Evolutionary conservation across 2,113 vertebrate species (phyloP), one percentile per base, ranked within the genome.

Genomic region (Vireo altiloquus): DNA sequence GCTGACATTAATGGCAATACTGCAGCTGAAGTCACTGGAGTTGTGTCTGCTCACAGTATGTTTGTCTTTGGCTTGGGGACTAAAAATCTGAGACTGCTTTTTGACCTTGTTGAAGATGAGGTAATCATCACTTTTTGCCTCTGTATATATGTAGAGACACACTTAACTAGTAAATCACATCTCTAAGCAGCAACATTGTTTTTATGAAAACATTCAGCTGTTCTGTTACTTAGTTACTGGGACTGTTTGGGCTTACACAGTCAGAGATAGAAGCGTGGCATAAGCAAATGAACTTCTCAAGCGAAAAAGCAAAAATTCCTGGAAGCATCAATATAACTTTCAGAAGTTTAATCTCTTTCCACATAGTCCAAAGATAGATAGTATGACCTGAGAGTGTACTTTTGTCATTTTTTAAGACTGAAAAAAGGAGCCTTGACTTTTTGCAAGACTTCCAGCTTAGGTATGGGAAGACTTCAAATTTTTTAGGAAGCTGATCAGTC

Each of bases 181-280:
- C 89, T 94, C 93, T 56, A 96, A 94, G 93, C 92, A 95, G 77
- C 84, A 61, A 87, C 57, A 30, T 42, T 96, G 87, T 92, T 96
- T 95, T 90, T 69, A 80, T 88, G 82, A 95, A 97, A 95, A 97
- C 92, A 96, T 82, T 94, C 79, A 89, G 72, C 83, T 85, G 75
- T 79, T 71, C 74, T 81, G 87, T 95, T 94, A 71, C 92, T 95
- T 97, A 81, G 96, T 94, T 82, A 94, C 85, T 54, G 50, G 71
- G 61, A 54, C 42, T 96, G 92, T 93, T 93, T 91, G 82, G 76
- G 27, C 93, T 90, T 84, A 91, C 49, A 89, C 53, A 93, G 57
- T 40, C 83, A 84, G 83, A 92, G 88, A 79, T n/a, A 86, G 27
- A 91, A 86, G 68, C 2, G 2, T 65, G 69, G 65, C 56, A 87